Evolutionary conservation across 2,113 vertebrate genomes (phyloP), one percentile per base, ranked within the genome.

Genomic region (Pontoporia blainvillei): DNA sequence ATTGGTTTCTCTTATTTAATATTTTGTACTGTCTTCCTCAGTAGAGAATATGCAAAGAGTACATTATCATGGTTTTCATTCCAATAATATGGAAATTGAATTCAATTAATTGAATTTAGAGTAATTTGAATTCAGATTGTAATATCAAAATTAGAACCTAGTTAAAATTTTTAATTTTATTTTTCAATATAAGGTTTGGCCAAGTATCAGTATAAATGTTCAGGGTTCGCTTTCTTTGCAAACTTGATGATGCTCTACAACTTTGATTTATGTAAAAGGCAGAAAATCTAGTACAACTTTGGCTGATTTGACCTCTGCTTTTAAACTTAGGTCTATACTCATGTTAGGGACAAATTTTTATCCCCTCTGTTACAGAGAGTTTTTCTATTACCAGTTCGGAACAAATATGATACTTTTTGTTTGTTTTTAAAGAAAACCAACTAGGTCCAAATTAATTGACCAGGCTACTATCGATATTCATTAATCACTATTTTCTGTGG

Each of bases 91-190:
- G 23, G 27, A 59, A 52, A 49, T 59, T 46, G 13, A 54, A 78
- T 78, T 78, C 75, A 78, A 78, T 96, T 89, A 25, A 57, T 71
- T 81, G 49, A 89, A 67, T 92, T 86, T 90, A 71, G 9, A 86
- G 61, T 57, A 82, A 76, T 20, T 89, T 85, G 75, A 72, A 67
- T n/a, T 34, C 54, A 96, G 62, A 92, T 49, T 36, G 2, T 86
- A 27, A 27, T 52, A 67, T 64, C 64, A 78, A 78, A 83, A 36
- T 88, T 81, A 71, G 39, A 75, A 75, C 92, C 46, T 87, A 67
- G 12, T 92, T 73, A 93, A 86, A 7, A 17, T 59, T 36, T 79
- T 62, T 13, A 34, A 39, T 61, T 90, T 90, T 82, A 29, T 95
- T 81, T 73, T 41, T 84, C 52, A 25, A 86, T 39, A 36, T 90